Evolutionary conservation across 2,113 vertebrate genomes (phyloP), one percentile per base, ranked within the genome.

Genomic region (Conger conger): DNA sequence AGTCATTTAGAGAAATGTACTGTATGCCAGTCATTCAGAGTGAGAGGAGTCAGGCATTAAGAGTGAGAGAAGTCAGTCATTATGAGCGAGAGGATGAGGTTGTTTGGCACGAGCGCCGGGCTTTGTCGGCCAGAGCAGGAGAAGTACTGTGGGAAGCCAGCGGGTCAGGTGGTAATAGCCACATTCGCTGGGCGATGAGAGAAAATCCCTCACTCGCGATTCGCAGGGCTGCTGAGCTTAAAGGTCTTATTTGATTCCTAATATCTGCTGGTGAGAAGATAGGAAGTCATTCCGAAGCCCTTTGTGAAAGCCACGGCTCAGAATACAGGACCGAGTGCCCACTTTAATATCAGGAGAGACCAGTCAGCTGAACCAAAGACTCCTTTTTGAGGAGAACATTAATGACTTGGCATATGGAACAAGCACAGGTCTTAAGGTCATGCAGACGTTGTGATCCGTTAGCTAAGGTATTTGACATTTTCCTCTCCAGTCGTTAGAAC

Each of bases 311-410:
- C 35, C 63, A 60, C 63, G 45, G 81, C 45, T 82, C 38, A 68
- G 57, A 42, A 81, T 86, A 53, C 50, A 35, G 86, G 81, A 37
- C 81, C 77, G 77, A 81, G 85, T 83, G 80, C 63, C 23, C 84
- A 81, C 81, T 88, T 73, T 86, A 13, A 80, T 85, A 88, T 85
- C 87, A 85, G 73, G 84, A 87, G 86, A 86, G 78, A 30, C 57
- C 27, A 3, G 38, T 63, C 83, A 85, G 79, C 87, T 76, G 83
- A 76, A 82, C 78, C 27, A n/a, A 76, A 20, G 83, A 15, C 7
- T 50, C 23, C n/a, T 38, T 85, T 79, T 83, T 37, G 60, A 82
- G 77, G 85, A 82, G 57, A 76, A 63, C 53, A 79, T 78, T 50
- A 38, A 36, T 36, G 76, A 37, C 38, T 85, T 76, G 83, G 68